Percentiles rank a stretch among this genome's conserved stretches.
phyloP scores from a whole-genome alignment of 2,797 vertebrate genomes.

The Nyctalus aviator region DNA sequence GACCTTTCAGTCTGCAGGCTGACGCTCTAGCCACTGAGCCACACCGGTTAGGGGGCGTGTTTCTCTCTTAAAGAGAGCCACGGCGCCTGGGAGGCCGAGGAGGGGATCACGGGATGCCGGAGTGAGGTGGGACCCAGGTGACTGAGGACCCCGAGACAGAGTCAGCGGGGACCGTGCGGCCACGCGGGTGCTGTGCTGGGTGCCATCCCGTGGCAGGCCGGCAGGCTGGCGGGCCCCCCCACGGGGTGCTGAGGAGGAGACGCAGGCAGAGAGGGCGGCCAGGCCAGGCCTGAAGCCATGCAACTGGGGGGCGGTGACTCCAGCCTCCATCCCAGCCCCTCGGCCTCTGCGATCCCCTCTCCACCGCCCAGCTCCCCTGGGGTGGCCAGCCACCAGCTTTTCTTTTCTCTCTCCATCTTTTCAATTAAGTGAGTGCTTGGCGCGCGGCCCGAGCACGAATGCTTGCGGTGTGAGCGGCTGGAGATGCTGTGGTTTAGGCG shows the following conservation, averaged over 20 bases:
- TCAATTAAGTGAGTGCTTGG: conserved; percentile 71
- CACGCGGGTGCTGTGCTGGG: neutral
- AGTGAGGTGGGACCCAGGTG: neutral
- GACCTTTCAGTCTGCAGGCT: no score
- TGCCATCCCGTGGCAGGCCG: neutral
- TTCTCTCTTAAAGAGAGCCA: neutral
- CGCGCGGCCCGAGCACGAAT: conserved; percentile 55
- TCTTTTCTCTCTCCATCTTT: conserved; percentile 10
- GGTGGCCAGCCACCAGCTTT: conserved; percentile 14
- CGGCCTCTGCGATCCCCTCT: neutral
- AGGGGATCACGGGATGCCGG: neutral
- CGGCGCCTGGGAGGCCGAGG: neutral
- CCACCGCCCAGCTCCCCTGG: neutral
- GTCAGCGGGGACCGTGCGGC: fast-evolving
- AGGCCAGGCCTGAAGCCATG: neutral
- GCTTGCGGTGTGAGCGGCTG: neutral
- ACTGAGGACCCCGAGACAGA: neutral
- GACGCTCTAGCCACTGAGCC: no score
- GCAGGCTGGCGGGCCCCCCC: neutral
- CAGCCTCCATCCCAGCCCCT: neutral
- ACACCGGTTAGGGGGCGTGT: no score
- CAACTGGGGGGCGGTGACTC: neutral
- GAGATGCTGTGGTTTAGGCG: neutral
- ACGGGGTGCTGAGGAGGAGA: neutral
- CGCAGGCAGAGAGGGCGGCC: neutral